Evolutionary conservation across 2,113 vertebrate genomes (phyloP).

Genomic region (Gyps fulvus): DNA sequence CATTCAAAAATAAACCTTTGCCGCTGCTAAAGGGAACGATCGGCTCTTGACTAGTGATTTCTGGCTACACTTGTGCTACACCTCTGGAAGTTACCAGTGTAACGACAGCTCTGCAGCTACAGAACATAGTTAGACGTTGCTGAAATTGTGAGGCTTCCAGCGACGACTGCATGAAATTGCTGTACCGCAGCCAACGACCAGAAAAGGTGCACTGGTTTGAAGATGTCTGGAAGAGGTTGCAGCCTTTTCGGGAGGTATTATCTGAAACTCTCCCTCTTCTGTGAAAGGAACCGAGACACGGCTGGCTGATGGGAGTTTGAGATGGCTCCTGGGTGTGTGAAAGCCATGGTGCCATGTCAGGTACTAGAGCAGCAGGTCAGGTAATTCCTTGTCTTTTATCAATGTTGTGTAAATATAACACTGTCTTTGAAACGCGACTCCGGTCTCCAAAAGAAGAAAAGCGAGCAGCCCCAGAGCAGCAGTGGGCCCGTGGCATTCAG

Average conservation of each 20-base stretch:
- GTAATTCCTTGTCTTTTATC: not conserved
- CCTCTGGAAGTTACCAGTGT: not conserved
- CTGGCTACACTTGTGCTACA: not conserved
- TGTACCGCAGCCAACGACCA: not conserved
- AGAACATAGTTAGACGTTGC: not conserved
- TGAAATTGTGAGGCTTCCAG: not conserved
- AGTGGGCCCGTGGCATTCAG: no score
- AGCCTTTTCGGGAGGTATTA: not conserved
- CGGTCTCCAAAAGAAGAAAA: not conserved
- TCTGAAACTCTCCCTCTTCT: not conserved
- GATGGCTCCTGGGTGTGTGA: not conserved
- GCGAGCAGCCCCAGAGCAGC: not conserved
- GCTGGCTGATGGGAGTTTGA: not conserved
- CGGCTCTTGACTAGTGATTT: not conserved
- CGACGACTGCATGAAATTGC: rapidly evolving
- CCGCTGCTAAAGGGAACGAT: not conserved
- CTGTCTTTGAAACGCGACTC: rapidly evolving
- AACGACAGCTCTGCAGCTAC: not conserved
- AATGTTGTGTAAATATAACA: not conserved
- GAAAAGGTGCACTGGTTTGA: not conserved
- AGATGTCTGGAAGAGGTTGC: not conserved
- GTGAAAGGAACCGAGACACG: not conserved
- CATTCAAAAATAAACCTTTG: not conserved
- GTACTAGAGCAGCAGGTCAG: not conserved
- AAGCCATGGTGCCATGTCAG: not conserved